These are phyloP conservation scores for Holothuria scabra DNA, from an alignment of 53 echinoderm and acorn worm genomes.

Conservation along the genomic window DNA sequence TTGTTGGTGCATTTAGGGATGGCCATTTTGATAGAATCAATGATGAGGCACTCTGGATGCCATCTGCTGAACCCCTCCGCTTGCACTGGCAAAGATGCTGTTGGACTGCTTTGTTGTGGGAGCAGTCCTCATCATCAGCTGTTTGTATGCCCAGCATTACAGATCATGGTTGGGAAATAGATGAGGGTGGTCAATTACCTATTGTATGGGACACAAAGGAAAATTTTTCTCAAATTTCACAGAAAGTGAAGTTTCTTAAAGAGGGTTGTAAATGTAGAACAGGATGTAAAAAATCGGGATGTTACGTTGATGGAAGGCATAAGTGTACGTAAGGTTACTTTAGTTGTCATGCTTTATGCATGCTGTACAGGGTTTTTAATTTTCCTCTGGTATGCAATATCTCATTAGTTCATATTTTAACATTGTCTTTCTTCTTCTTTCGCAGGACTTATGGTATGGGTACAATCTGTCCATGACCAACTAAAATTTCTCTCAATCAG, in stretches of 20 bases:
- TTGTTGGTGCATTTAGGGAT: constrained; percentile 22
- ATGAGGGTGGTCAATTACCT: not conserved
- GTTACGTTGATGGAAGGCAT: constrained; percentile 6
- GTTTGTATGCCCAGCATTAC: not conserved
- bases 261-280: constrained; percentile 38
- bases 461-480: too few species aligned
- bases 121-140: not conserved
- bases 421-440: too few species aligned
- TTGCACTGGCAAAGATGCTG: constrained; percentile 34
- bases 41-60: constrained; percentile 57
- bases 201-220: constrained; percentile 20
- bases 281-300: constrained; percentile 7
- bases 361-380: too few species aligned
- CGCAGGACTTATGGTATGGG: too few species aligned
- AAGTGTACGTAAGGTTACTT: not conserved
- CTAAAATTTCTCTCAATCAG: too few species aligned
- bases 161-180: constrained; percentile 24
- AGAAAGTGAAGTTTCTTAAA: not conserved
- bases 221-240: not conserved
- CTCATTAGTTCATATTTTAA: too few species aligned
- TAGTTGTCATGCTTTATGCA: too few species aligned
- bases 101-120: constrained; percentile 18
- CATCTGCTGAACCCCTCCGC: constrained; percentile 23
- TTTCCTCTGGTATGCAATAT: too few species aligned
- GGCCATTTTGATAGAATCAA: constrained; percentile 40